Base-by-base conservation (phyloP, 2,888 invertebrate species). In the Chrysolina haemoptera region DNA sequence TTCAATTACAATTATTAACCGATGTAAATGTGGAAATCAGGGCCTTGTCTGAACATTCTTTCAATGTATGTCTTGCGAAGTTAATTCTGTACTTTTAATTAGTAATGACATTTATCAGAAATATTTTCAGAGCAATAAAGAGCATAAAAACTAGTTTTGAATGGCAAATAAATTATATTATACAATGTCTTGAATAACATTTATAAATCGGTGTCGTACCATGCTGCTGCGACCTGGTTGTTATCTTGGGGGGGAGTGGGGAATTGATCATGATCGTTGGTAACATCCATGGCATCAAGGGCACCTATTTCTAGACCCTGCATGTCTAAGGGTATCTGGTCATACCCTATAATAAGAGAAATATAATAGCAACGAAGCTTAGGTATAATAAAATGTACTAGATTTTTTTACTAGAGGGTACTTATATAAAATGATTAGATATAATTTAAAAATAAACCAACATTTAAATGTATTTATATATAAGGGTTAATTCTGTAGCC, bases 311-410 rank as follows among this genome's bases (percentile, higher is more conserved):
- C 97, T 86, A 98, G 90, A 80, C 96, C 97, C 74, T 97, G 96
- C 96, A 97, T 96, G 90, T 97, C 96, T 94, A 97, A 95, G 92
- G 97, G 97, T 93, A 97, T 94, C 92, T 96, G 96, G 93, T 97
- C 97, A 94, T 96, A 98, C 91, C 96, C 97, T 96, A 62, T n/a
- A 73, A 68, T 16, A 35, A 27, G 14, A 35, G n/a, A 59, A 59
- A 50, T 16, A 35, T 35, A 35, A 35, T 35, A 35, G 35, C 0
- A 35, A 35, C 35, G 8, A 35, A 35, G 35, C 35, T 35, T 35
- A 35, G 8, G 35, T 35, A 35, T 6, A 35, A 6, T 35, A 8
- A 35, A 35, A 35, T 35, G 0, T 4, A 35, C 8, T 8, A 35
- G 35, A 0, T 35, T 35, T 35, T 8, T 8, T 6, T 35, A 35